Percentiles rank a stretch among this genome's conserved stretches.
Evolutionary conservation across 1,140 invertebrate genomes (phyloP).

Genomic region (Bombus superbus): DNA sequence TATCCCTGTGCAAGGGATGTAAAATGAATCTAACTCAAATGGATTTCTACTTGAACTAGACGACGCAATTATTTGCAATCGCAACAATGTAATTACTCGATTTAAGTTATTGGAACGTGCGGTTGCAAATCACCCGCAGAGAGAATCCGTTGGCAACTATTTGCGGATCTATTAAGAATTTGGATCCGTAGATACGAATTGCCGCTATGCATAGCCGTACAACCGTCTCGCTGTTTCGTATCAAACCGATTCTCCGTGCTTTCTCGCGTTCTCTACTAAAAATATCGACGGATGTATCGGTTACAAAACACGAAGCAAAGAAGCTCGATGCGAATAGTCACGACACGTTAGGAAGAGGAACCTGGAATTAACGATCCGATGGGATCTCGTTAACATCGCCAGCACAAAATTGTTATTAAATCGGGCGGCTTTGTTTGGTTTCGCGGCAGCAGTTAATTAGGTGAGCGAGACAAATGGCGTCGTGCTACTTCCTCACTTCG

Average conservation of each 20-base stretch:
- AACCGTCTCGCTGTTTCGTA: background rate
- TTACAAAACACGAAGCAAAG: constrained; percentile 16
- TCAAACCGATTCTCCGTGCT: background rate
- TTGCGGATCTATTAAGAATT: constrained; percentile 16
- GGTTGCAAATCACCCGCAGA: background rate
- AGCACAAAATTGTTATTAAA: constrained; percentile 45
- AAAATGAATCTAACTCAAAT: background rate
- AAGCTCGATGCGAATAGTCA: background rate
- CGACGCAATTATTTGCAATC: background rate
- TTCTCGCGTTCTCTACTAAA: constrained; percentile 23
- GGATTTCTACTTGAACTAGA: background rate
- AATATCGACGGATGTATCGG: constrained; percentile 18
- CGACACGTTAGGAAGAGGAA: background rate
- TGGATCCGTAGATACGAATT: background rate
- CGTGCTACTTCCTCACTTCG: constrained; percentile 48
- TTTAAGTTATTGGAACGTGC: background rate
- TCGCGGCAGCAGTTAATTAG: constrained; percentile 50
- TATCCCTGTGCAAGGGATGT: background rate
- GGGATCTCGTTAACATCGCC: constrained; percentile 9
- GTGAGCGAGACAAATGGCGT: constrained; percentile 53
- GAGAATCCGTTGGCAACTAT: constrained; percentile 5
- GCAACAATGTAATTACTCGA: background rate
- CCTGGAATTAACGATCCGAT: background rate
- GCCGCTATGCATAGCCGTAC: background rate
- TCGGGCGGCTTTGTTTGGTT: constrained; percentile 50